A percentile compares a stretch with the other conserved stretches of the same genome.
These are phyloP conservation scores for Drosophila melanosoma DNA, from an alignment of 2,888 invertebrate genomes.

Conservation along the genomic window DNA sequence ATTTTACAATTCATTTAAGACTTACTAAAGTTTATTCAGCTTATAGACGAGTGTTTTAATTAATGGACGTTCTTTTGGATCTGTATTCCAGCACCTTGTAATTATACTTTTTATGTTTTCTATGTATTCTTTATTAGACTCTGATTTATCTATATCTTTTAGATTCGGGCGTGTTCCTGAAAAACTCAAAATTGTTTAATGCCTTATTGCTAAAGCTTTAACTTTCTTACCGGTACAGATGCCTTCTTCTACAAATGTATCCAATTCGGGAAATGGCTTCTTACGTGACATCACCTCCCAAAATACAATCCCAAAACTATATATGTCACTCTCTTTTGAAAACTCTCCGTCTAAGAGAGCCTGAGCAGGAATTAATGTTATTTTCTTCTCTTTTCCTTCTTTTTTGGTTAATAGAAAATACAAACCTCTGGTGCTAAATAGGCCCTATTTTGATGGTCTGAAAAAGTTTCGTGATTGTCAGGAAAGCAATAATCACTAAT, in stretches of 20 bases:
- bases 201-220: background rate
- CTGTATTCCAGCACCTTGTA: background rate
- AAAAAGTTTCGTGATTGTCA: background rate
- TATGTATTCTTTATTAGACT: background rate
- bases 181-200: background rate
- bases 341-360: background rate
- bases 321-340: background rate
- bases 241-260: background rate
- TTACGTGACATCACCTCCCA: background rate
- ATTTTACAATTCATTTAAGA: background rate
- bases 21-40: background rate
- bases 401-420: background rate
- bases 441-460: background rate
- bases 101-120: background rate
- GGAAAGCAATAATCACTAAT: constrained; percentile 4
- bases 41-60: background rate
- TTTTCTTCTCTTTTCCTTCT: too few species aligned
- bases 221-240: background rate
- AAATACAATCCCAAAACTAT: constrained; percentile 10
- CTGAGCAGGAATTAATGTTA: background rate
- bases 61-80: background rate
- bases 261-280: constrained; percentile 3
- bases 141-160: background rate
- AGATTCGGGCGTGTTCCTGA: background rate
- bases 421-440: constrained; percentile 16